Evolutionary conservation across 2,888 invertebrate genomes (phyloP), one percentile per base, ranked within the genome.

Genomic region (Stramonita haemastoma): DNA sequence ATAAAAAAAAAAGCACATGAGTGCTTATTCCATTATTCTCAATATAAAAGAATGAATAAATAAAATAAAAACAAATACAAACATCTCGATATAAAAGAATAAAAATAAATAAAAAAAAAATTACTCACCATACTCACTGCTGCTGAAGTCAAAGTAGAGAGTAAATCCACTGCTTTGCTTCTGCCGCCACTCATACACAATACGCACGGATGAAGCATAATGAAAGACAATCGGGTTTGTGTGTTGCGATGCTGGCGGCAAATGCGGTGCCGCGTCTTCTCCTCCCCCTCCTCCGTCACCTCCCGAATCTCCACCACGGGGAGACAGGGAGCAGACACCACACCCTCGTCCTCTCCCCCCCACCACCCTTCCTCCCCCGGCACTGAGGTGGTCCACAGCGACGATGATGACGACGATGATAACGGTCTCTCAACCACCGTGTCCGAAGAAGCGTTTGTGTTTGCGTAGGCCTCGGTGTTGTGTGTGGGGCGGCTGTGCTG

Each of bases 111-210:
- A 26, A 26, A 73, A 6, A n/a, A n/a, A n/a, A 26, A 26, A 26
- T 6, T 6, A 84, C 84, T 84, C 57, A 84, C 84, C 57, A 57
- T 57, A 36, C 84, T 84, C 57, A 84, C 84, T 84, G 57, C 29
- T 57, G 84, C 84, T 57, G 84, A 89, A 84, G 85, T 89, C 89
- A 56, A 89, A 89, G 89, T 89, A 85, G n/a, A 89, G 77, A n/a
- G 89, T 89, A 85, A 89, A 89, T 46, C 89, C 89, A 73, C 89
- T 89, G 89, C 85, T 89, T 11, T 85, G 89, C 84, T 32, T 56
- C 70, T 56, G 70, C 34, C 46, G 17, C 89, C 89, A 89, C 56
- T 83, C 73, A 29, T 89, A 89, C 70, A 89, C 89, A 17, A 89
- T 89, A 22, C 89, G 84, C 46, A 89, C 85, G 0, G 89, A 89